These are phyloP conservation scores for Drosophila albomicans DNA, from an alignment of 1,140 invertebrate genomes.

Conservation along the genomic window DNA sequence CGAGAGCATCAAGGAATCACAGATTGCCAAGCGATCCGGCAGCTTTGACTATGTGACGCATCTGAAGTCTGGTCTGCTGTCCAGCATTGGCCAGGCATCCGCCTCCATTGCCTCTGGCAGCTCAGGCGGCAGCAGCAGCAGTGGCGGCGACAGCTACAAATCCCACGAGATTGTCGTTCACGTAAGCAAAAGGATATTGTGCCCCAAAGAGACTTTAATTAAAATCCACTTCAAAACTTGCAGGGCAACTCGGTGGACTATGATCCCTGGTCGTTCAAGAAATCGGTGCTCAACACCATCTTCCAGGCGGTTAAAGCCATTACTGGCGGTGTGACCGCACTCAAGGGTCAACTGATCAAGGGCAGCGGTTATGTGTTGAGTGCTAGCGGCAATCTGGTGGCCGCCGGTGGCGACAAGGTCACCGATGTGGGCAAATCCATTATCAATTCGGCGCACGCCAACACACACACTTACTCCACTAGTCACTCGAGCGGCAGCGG, in stretches of 20 bases:
- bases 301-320: slow-evolving; percentile 94
- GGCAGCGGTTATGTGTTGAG: slow-evolving; percentile 91
- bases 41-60: slow-evolving; percentile 85
- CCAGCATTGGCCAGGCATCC: slow-evolving; percentile 86
- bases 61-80: slow-evolving; percentile 86
- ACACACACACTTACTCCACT: slow-evolving; percentile 84
- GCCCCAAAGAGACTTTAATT: too few species aligned
- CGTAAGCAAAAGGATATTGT: slow-evolving; percentile 66
- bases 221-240: not conserved
- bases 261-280: slow-evolving; percentile 91
- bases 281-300: slow-evolving; percentile 91
- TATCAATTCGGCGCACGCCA: slow-evolving; percentile 89
- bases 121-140: slow-evolving; percentile 85
- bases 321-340: slow-evolving; percentile 92
- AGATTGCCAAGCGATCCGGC: slow-evolving; percentile 84
- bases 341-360: slow-evolving; percentile 94
- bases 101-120: slow-evolving; percentile 86
- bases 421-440: slow-evolving; percentile 91
- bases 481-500: slow-evolving; percentile 57
- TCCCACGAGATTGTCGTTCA: slow-evolving; percentile 81
- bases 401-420: slow-evolving; percentile 88
- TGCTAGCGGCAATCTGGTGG: slow-evolving; percentile 88
- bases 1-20: slow-evolving; percentile 75
- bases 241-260: slow-evolving; percentile 86
- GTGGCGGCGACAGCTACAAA: slow-evolving; percentile 85